phyloP scores from a whole-genome alignment of 2,888 invertebrate species.

The Nudaria mundana region DNA sequence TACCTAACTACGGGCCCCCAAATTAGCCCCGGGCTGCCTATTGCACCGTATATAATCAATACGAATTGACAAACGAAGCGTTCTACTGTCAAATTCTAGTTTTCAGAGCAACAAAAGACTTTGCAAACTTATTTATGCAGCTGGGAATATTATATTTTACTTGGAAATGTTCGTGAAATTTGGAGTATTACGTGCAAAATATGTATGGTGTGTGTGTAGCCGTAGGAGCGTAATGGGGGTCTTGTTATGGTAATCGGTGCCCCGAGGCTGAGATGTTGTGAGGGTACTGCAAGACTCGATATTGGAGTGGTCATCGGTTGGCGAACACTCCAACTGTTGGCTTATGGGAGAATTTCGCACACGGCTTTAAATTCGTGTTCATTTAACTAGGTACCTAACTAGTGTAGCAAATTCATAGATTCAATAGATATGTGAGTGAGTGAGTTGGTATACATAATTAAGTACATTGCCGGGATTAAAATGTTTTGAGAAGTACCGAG shows the following conservation, averaged over 20 bases:
- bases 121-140: conserved; percentile 30
- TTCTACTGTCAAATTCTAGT: conserved; percentile 79
- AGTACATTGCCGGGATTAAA: no score
- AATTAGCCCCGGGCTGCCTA: conserved; percentile 71
- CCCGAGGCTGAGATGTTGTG: conserved; percentile 56
- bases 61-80: conserved; percentile 80
- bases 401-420: no score
- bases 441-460: no score
- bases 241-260: conserved; percentile 77
- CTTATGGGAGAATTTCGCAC: conserved; percentile 23
- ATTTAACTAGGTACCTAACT: no score
- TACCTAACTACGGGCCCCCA: conserved; percentile 66
- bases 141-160: conserved; percentile 2
- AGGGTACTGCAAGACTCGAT: conserved; percentile 46
- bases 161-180: conserved; percentile 4
- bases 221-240: conserved; percentile 72
- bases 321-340: conserved; percentile 32
- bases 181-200: conserved; percentile 21
- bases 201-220: conserved; percentile 32
- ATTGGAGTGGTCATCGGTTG: conserved; percentile 61
- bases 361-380: no score
- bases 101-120: conserved; percentile 48
- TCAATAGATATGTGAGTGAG: no score
- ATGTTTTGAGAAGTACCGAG: no score
- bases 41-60: conserved; percentile 74